Conservation (phyloP, 2,113 vertebrate species). For the Stegostoma tigrinum region DNA sequence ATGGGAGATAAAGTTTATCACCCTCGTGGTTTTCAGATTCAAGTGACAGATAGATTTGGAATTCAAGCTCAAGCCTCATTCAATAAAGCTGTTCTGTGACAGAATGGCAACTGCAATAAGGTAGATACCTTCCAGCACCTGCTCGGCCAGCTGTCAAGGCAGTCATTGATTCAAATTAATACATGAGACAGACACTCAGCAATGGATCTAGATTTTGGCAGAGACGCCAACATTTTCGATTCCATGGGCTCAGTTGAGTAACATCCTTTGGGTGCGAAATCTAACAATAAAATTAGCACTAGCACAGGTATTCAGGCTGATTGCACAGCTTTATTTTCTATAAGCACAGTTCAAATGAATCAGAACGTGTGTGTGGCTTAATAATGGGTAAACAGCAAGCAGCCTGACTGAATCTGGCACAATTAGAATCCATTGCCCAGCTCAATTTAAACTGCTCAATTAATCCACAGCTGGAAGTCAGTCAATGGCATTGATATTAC, state of each 20-base stretch:
- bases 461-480: conserved; percentile 14
- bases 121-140: not conserved
- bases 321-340: not conserved
- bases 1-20: not conserved
- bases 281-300: not conserved
- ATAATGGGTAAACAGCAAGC: conserved; percentile 18
- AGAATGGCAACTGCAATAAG: not conserved
- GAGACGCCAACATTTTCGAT: not conserved
- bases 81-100: conserved; percentile 2
- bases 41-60: conserved; percentile 1
- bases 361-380: not conserved
- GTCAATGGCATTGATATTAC: not conserved
- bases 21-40: not conserved
- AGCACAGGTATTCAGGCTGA: not conserved
- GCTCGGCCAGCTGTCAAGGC: conserved; percentile 18
- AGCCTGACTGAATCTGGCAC: not conserved
- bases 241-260: not conserved
- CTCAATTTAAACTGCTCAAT: conserved; percentile 29
- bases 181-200: not conserved
- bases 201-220: conserved; percentile 19
- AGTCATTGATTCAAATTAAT: not conserved
- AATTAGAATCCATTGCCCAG: conserved; percentile 8
- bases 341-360: not conserved
- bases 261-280: not conserved
- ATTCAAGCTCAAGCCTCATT: not conserved